Base-by-base conservation (phyloP, 2,113 vertebrate genomes). In the Semicossyphus pulcher region DNA sequence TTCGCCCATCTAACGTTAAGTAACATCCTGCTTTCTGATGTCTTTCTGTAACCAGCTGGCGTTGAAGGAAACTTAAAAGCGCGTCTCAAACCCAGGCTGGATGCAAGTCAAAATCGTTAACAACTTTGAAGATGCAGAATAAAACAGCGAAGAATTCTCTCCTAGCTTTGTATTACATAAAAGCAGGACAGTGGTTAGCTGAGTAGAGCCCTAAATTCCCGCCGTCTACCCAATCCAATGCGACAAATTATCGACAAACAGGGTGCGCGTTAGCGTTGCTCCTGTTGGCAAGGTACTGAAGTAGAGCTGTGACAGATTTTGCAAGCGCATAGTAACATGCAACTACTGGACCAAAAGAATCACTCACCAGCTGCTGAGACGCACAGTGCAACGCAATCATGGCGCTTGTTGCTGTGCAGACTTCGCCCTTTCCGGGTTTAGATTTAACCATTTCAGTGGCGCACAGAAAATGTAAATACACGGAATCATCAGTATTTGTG, bases 391-490 rank as follows among this genome's bases (percentile, higher is more conserved):
- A 92, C 91, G 92, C 91, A 94, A 92, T 93, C 86, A 89, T 92
- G 92, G 92, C 90, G 91, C 91, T 93, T 94, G 93, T 95, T 95
- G 93, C 93, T 91, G 93, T 93, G 93, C 93, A 95, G 94, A 94
- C 93, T 94, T 94, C 76, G 77, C 88, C 85, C 63, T 90, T 91
- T 91, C 89, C 88, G 90, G 90, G 70, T 83, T 32, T 37, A 25
- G 51, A 52, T 60, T 94, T 93, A 93, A 95, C 94, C 51, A 10
- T 82, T 93, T 92, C 78, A 39, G 60, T 14, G 49, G 53, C 72
- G 60, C 6, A 4, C 10, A 14, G 34, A 44, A 36, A 6, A 9
- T 15, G 3, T 0, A 68, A 34, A 14, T 0, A 15, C n/a, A 0
- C 1, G 0, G 0, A 20, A 41, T 12, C 1, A 4, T 9, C 9